Conservation (phyloP, 92 coral and sea anemone species). For the Muricea muricata region DNA sequence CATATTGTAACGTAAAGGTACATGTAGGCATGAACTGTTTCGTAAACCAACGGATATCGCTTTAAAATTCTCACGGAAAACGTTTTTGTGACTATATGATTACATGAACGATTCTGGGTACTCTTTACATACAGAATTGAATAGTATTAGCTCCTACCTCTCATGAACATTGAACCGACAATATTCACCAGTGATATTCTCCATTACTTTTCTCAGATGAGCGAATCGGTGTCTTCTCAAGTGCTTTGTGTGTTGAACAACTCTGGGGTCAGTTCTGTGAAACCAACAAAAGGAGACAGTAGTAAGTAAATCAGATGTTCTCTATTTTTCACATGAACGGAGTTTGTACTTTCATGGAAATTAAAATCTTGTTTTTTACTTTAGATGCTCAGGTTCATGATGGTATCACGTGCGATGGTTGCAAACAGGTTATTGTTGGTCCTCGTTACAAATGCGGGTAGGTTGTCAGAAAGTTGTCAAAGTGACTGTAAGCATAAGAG, state of each 20-base stretch:
- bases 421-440: slow-evolving; percentile 71
- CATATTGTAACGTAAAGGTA: too few relatives aligned
- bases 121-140: too few relatives aligned
- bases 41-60: too few relatives aligned
- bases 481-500: too few relatives aligned
- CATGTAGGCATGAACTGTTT: too few relatives aligned
- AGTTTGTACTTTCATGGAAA: neutral
- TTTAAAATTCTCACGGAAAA: too few relatives aligned
- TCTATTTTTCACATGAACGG: neutral
- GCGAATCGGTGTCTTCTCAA: slow-evolving; percentile 17
- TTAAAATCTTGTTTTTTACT: neutral
- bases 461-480: too few relatives aligned
- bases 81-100: too few relatives aligned
- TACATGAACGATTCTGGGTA: too few relatives aligned
- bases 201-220: neutral
- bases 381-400: slow-evolving; percentile 63
- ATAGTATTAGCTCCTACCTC: too few relatives aligned
- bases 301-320: neutral
- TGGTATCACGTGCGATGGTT: slow-evolving; percentile 85
- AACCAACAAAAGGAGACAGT: neutral
- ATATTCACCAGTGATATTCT: neutral
- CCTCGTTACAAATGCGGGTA: slow-evolving; percentile 95
- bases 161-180: too few relatives aligned
- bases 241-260: slow-evolving; percentile 9
- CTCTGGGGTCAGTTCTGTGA: neutral